These are phyloP conservation scores for Drosophila nr. perissopoda DNA, from an alignment of 2,888 invertebrate genomes.

Conservation along the genomic window DNA sequence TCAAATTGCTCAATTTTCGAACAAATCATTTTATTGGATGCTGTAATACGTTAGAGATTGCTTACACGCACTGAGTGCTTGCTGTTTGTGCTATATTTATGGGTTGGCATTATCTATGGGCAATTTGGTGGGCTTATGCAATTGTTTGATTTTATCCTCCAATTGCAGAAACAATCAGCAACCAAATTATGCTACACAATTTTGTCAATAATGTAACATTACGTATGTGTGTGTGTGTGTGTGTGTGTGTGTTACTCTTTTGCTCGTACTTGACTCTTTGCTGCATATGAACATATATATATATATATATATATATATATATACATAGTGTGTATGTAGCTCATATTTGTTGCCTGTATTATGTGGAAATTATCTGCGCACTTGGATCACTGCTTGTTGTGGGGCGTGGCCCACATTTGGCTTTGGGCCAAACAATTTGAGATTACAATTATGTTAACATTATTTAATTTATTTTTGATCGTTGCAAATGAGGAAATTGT, in stretches of 20 bases:
- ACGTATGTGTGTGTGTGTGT: conserved; percentile 6
- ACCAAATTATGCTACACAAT: conserved; percentile 37
- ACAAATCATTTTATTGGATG: conserved; percentile 1
- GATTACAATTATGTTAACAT: conserved; percentile 68
- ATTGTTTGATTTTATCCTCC: conserved; percentile 43
- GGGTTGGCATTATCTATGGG: conserved; percentile 3
- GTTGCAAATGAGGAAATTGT: conserved; percentile 57
- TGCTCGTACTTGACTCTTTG: conserved; percentile 1
- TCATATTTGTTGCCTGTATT: conserved; percentile 14
- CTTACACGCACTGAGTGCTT: conserved; percentile 14
- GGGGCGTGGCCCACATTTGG: conserved; percentile 53
- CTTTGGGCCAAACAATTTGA: conserved; percentile 56
- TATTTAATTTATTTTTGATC: conserved; percentile 66
- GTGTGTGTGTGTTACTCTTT: conserved; percentile 7
- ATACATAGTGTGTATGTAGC: background rate
- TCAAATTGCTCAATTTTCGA: conserved; percentile 3
- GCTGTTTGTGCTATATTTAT: background rate
- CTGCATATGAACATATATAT: conserved; percentile 18
- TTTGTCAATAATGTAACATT: conserved; percentile 45
- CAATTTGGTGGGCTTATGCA: conserved; percentile 37
- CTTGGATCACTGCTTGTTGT: conserved; percentile 33
- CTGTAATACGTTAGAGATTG: background rate
- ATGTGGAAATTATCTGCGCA: conserved; percentile 40
- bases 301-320: background rate
- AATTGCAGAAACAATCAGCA: conserved; percentile 38